phyloP scores from a whole-genome alignment of 2,888 invertebrate species.

The Dromius quadrimaculatus region DNA sequence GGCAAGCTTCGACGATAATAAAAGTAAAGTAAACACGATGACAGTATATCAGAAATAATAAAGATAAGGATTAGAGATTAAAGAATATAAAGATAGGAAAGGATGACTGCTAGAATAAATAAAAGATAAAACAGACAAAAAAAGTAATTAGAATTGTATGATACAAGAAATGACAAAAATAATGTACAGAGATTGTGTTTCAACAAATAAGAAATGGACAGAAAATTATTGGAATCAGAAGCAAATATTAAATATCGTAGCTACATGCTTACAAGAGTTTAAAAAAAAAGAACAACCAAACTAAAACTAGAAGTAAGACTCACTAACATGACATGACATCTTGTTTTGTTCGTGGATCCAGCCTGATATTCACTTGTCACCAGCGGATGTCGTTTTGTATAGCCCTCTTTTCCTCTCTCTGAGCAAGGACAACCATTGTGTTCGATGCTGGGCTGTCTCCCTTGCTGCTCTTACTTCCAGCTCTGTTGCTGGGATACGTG shows the following conservation, averaged over 20 bases:
- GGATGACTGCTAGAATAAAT: conserved; percentile 19
- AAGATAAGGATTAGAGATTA: neutral
- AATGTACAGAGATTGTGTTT: too few species aligned
- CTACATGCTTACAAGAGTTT: too few species aligned
- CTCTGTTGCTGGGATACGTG: neutral
- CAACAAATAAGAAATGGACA: too few species aligned
- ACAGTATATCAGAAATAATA: neutral
- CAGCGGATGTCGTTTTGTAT: conserved; percentile 25
- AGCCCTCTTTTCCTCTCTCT: neutral
- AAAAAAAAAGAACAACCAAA: too few species aligned
- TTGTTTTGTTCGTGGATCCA: conserved; percentile 22
- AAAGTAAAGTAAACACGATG: neutral
- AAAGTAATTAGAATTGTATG: too few species aligned
- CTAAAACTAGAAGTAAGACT: too few species aligned
- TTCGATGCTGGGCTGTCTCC: conserved; percentile 32
- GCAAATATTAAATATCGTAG: too few species aligned
- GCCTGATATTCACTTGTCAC: conserved; percentile 32
- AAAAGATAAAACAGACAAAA: too few species aligned
- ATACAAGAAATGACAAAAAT: too few species aligned
- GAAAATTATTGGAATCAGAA: too few species aligned
- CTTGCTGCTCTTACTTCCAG: neutral
- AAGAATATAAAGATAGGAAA: conserved; percentile 12
- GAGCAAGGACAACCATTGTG: conserved; percentile 1
- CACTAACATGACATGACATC: too few species aligned
- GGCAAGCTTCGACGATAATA: neutral